These are phyloP conservation scores for Halictus quadricinctus DNA, from an alignment of 2,888 invertebrate species.

Conservation along the genomic window DNA sequence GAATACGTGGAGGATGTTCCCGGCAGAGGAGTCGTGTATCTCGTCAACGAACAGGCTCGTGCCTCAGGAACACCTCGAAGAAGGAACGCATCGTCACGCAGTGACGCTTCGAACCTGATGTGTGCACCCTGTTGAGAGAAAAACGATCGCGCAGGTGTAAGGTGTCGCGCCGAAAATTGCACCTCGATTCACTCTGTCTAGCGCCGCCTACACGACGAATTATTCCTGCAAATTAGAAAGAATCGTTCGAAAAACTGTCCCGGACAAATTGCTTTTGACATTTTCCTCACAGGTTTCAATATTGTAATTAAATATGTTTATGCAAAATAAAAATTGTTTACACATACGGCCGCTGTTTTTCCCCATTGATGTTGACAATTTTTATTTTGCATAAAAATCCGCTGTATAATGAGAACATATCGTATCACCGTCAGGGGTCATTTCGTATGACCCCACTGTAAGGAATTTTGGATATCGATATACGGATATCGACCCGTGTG, in stretches of 20 bases:
- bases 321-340: not conserved
- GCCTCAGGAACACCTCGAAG: constrained; percentile 9
- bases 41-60: constrained; percentile 9
- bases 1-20: not conserved
- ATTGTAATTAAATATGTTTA: not conserved
- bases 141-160: constrained; percentile 68
- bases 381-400: too few relatives aligned
- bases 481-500: too few relatives aligned
- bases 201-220: not conserved
- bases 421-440: too few relatives aligned
- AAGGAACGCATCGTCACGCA: constrained; percentile 64
- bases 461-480: too few relatives aligned
- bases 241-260: not conserved
- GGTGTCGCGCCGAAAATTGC: constrained; percentile 52
- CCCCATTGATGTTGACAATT: too few relatives aligned
- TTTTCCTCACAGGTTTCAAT: not conserved
- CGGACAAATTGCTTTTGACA: not conserved
- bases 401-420: too few relatives aligned
- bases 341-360: too few relatives aligned
- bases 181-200: constrained; percentile 22
- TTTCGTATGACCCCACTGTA: too few relatives aligned
- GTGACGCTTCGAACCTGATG: constrained; percentile 60
- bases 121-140: constrained; percentile 68
- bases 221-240: not conserved
- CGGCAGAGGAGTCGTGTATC: not conserved